Evolutionary conservation across 1,140 invertebrate genomes (phyloP), one percentile per base, ranked within the genome.

Genomic region (Euschistus heros): DNA sequence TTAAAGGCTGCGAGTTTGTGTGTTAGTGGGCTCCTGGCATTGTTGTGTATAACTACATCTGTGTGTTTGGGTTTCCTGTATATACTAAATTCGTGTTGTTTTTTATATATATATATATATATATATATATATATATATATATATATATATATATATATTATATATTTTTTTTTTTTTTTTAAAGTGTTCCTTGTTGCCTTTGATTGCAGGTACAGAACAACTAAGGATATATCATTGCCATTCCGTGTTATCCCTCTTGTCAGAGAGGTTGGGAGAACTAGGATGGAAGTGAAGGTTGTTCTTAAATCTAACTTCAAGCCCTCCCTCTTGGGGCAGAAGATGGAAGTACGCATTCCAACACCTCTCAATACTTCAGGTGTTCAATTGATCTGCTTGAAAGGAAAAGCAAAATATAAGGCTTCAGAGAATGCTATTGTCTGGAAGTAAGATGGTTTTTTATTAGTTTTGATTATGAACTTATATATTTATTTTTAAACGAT

Each of bases 341-440:
- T 99, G 69, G 97, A 99, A 79, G 93, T 97, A 3, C 92, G 97
- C 75, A 98, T 99, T 70, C 97, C 97, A 17, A 99, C 97, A 0
- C 97, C 97, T 2, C 79, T 98, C 17, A 99, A 99, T 75, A 99
- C 97, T 0, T 97, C 94, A 62, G 97, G 97, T 8, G 97, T 99
- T 7, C 97, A 99, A 73, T 81, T 99, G 60, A 98, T 99, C 72
- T 99, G 97, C 72, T 86, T 99, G 73, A 99, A 99, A 76, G 97
- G 97, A 7, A 98, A 98, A 75, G 97, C 97, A 2, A 99, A 99
- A 74, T 99, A 99, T 75, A 99, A 99, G 78, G 92, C 97, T 7
- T 97, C 95, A 0, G 97, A 99, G 77, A 99, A 99, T 78, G 97
- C 97, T 27, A 99, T 99, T 73, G 96, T 99, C 30, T 99, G 97